Base-by-base conservation (phyloP, 2,797 vertebrate genomes). In the Enteromius viviparus region DNA sequence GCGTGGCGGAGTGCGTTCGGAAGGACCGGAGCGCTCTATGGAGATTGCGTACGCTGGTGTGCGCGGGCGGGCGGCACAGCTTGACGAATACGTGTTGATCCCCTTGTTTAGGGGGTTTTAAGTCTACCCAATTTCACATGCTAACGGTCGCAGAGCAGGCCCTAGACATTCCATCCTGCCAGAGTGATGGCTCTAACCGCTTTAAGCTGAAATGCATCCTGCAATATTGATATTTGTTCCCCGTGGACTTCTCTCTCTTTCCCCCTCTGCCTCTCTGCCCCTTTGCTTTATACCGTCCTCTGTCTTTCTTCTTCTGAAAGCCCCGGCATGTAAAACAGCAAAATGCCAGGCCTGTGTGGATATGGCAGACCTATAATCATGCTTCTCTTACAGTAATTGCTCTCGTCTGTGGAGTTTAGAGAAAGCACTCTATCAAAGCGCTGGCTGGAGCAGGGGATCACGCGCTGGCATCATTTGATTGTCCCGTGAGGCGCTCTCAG, bases 81-180 rank as follows among this genome's bases (percentile, higher is more conserved):
- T 88, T 93, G 91, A 92, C 91, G 91, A 93, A 93, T 93, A 90
- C 89, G 90, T 90, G 92, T 91, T 94, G 93, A 95, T 93, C 93
- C 92, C 87, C 90, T 94, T 94, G 93, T 94, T 93, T 92, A 92
- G 91, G 89, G 85, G 88, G 91, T 88, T 92, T 94, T 93, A 92
- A 91, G 89, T 89, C 90, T 85, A 87, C 87, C 89, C 86, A 85
- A 90, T 91, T 92, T 91, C 90, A 91, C 90, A 90, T 90, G 85
- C 86, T 88, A 87, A 87, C 87, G 83, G 85, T 86, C 83, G 82
- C 71, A 72, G 76, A 85, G 80, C 64, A 76, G 74, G 84, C 89
- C 72, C 78, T 70, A 85, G 82, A 81, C 78, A 21, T 74, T 62
- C 74, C 66, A 68, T 47, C 75, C 64, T 80, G 82, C 86, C 79